Evolutionary conservation across 2,888 invertebrate genomes (phyloP), one percentile per base, ranked within the genome.

Genomic region (Eumacrocentrus americanus): DNA sequence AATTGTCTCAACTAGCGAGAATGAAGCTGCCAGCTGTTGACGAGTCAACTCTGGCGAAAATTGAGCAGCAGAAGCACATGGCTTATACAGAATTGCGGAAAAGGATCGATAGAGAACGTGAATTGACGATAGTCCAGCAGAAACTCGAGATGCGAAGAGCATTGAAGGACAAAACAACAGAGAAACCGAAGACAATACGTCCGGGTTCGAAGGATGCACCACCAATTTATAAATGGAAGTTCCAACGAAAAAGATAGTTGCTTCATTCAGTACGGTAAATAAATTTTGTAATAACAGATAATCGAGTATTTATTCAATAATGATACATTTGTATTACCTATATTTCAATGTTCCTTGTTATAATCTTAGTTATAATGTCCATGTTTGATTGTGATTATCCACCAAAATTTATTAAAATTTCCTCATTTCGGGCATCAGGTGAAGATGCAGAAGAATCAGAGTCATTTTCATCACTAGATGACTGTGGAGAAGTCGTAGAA

Each of bases 181-280:
- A 83, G 0, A 89, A 88, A 68, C 91, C 92, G 0, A 89, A 87
- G 72, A 83, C 83, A 67, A 72, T 93, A 1, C 83, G 84, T 56
- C 77, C 79, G 4, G 93, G 87, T 1, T 88, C 89, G 0, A 88
- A 88, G 68, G 81, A 85, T 11, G 78, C 86, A 0, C 88, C 94
- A 0, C 90, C 94, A 0, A 84, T 94, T 3, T 94, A 91, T 76
- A 83, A 87, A 70, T 95, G 94, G 85, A 89, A 88, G 68, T 92
- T 89, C 74, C 89, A 92, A 77, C 85, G 95, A 67, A 94, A 94
- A 77, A 88, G 88, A 81, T 93, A 16, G 37, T 22, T 37, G 23
- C 2, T 23, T 22, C 5, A 16, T 3, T 20, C 12, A 12, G n/a
- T 12, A 46, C 1, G 1, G 9, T 3, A 22, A 25, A 25, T 12